Percentiles rank a stretch among this genome's conserved stretches.
phyloP scores from a whole-genome alignment of 2,797 vertebrate genomes.

The Parambassis ranga region DNA sequence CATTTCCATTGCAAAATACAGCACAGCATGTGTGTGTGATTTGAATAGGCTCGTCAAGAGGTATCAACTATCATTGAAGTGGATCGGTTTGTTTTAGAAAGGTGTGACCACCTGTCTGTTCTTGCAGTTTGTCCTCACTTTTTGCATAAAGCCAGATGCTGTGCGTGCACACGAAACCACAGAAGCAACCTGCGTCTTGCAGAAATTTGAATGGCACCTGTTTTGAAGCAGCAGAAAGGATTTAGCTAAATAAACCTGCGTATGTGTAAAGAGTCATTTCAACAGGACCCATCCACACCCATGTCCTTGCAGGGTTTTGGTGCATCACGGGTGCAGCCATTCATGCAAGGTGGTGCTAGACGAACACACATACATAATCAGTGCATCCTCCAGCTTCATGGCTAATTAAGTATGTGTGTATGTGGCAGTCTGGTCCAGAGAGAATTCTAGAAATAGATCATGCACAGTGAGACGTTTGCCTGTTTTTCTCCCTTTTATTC shows the following conservation, averaged over 20 bases:
- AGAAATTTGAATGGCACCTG: slow-evolving; percentile 25
- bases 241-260: slow-evolving; percentile 14
- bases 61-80: slow-evolving; percentile 31
- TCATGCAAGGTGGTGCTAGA: slow-evolving; percentile 51
- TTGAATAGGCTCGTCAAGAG: slow-evolving; percentile 54
- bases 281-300: slow-evolving; percentile 48
- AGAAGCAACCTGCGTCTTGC: background rate
- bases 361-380: slow-evolving; percentile 27
- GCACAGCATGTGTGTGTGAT: slow-evolving; percentile 33
- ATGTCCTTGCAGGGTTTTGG: slow-evolving; percentile 32
- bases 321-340: slow-evolving; percentile 33
- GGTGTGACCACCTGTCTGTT: slow-evolving; percentile 4
- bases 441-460: slow-evolving; percentile 76
- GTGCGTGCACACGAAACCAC: background rate
- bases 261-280: background rate
- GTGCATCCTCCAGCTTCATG: slow-evolving; percentile 53
- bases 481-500: slow-evolving; percentile 62
- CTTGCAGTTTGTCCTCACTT: slow-evolving; percentile 3
- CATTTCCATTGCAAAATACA: slow-evolving; percentile 67
- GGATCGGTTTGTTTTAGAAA: slow-evolving; percentile 42
- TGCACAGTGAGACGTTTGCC: slow-evolving; percentile 56
- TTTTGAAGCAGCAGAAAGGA: background rate
- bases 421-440: slow-evolving; percentile 54
- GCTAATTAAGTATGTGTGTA: slow-evolving; percentile 62
- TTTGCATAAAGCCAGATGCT: slow-evolving; percentile 38